Base-by-base conservation (phyloP, 2,888 invertebrate genomes). In the Listrodromus nycthemerus region DNA sequence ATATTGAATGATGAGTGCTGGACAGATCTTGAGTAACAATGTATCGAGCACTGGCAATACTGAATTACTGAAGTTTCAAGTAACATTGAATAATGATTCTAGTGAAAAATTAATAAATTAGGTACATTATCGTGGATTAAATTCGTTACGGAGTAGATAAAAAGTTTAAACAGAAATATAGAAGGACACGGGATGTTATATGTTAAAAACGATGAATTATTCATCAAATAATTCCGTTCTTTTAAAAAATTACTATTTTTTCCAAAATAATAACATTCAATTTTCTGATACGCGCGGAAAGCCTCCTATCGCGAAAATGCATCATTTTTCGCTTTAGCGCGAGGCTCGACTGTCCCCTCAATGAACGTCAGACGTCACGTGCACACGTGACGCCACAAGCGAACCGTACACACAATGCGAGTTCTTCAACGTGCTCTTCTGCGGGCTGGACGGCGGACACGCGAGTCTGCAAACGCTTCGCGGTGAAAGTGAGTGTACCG, bases 401-500 rank as follows among this genome's bases (percentile, higher is more conserved):
- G 24, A 52, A 58, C 67, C 48, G 67, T 77, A 61, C 55, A 80
- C 27, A 48, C 58, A 67, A 67, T 45, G 66, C 27, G 5, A 45
- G 24, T 69, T 69, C 75, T 75, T 24, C 21, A 37, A 45, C 69
- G 27, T 41, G 70, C 48, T 70, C 41, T n/a, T n/a, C 69, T 33
- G 58, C 41, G 58, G 37, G 73, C 73, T 37, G 61, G 16, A 30
- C 61, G 75, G 27, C 61, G 75, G 24, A 58, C 77, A 78, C 75
- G 52, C 70, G 78, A 67, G 74, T 84, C 67, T 78, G 77, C 55
- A 69, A 71, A 77, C 61, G 79, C 66, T 37, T 55, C 71, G 87
- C 86, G 89, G 92, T 92, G 92, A 92, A 92, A 92, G 92, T 90
- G 89, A 87, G 70, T 87, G 84, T 76, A 76, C 75, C 27, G 6